Percentiles rank a stretch among this genome's conserved stretches.
These are phyloP conservation scores for Drosophila macrospina DNA, from an alignment of 2,888 invertebrate genomes.

Conservation along the genomic window DNA sequence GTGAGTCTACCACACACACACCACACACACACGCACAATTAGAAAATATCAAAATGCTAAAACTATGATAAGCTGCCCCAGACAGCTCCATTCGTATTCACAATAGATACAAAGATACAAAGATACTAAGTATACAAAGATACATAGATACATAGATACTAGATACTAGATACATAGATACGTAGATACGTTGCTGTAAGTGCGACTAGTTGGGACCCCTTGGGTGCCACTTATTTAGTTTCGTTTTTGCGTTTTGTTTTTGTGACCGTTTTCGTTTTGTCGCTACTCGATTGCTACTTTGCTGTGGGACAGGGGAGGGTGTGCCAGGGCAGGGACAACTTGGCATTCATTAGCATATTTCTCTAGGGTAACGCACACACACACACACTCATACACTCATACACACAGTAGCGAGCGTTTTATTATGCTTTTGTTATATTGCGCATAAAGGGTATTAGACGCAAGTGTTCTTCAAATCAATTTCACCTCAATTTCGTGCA, in stretches of 20 bases:
- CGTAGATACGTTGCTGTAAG: constrained; percentile 22
- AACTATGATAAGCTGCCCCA: constrained; percentile 38
- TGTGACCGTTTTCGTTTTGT: constrained; percentile 65
- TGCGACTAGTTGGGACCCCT: constrained; percentile 58
- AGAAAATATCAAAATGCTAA: constrained; percentile 18
- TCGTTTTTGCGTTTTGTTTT: constrained; percentile 61
- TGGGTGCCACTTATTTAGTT: constrained; percentile 75
- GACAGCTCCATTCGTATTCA: constrained; percentile 6
- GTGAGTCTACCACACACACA: constrained; percentile 86
- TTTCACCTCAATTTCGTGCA: constrained; percentile 49
- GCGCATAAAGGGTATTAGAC: constrained; percentile 69
- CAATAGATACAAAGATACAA: constrained; percentile 32
- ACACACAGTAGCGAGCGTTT: constrained; percentile 55
- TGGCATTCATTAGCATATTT: constrained; percentile 78
- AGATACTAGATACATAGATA: constrained; percentile 8
- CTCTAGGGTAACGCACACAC: constrained; percentile 60
- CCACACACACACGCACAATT: neutral
- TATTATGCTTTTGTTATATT: constrained; percentile 71
- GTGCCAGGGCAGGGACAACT: constrained; percentile 19
- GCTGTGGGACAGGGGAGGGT: neutral
- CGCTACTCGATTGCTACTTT: constrained; percentile 18
- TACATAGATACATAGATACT: constrained; percentile 9
- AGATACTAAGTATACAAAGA: neutral
- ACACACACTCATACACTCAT: too few relatives aligned
- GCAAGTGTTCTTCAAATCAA: constrained; percentile 65